These are phyloP conservation scores for Phataginus tricuspis DNA, from an alignment of 2,797 vertebrate species.

Conservation along the genomic window DNA sequence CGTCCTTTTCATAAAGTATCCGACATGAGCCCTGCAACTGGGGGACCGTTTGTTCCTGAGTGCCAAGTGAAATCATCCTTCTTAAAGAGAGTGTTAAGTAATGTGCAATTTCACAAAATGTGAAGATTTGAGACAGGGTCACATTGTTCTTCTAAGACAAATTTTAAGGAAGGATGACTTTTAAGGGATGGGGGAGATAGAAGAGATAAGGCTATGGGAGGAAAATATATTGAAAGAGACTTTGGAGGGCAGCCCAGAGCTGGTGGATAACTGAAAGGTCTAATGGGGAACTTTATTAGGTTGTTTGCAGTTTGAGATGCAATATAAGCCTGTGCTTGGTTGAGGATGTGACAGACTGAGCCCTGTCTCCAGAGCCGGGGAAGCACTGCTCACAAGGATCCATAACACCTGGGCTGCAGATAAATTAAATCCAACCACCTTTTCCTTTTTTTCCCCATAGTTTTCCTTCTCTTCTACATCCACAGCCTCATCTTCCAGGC, in stretches of 20 bases:
- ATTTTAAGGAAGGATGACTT: neutral
- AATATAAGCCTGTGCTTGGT: neutral
- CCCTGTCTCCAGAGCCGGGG: neutral
- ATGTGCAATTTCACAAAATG: neutral
- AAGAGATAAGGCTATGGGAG: neutral
- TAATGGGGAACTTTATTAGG: neutral
- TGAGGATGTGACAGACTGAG: neutral
- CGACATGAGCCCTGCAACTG: neutral
- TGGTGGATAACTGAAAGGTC: neutral
- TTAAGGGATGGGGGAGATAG: neutral
- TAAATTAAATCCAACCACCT: neutral
- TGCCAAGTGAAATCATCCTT: constrained; percentile 14
- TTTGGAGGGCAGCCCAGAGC: neutral
- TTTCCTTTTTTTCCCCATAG: neutral
- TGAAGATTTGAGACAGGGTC: neutral
- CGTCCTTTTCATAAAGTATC: neutral
- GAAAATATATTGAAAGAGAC: neutral
- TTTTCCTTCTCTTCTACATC: neutral
- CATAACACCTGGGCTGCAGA: neutral
- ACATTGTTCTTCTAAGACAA: neutral
- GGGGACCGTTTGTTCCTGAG: neutral
- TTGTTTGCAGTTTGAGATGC: neutral
- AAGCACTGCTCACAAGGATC: neutral
- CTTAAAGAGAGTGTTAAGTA: neutral
- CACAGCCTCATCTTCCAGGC: neutral